Evolutionary conservation across 2,113 vertebrate genomes (phyloP).

Genomic region (Clarias magur): DNA sequence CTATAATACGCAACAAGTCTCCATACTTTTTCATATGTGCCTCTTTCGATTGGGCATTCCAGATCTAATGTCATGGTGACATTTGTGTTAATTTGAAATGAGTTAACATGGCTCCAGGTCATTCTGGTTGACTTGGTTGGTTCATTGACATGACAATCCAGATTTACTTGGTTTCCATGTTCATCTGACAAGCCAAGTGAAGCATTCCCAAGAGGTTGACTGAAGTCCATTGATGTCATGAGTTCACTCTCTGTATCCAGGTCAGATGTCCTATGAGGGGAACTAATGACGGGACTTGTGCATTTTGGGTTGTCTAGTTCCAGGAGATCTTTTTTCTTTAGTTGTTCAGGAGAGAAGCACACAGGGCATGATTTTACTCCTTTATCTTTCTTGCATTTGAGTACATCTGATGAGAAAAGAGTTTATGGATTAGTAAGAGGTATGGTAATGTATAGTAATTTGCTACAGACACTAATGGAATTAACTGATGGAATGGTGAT

Average conservation of each 20-base stretch:
- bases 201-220: slow-evolving; percentile 72
- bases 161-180: slow-evolving; percentile 80
- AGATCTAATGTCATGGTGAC: slow-evolving; percentile 76
- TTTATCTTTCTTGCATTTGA: slow-evolving; percentile 92
- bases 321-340: slow-evolving; percentile 72
- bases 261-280: slow-evolving; percentile 59
- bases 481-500: neutral
- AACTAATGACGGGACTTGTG: slow-evolving; percentile 73
- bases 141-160: slow-evolving; percentile 74
- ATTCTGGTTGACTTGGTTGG: slow-evolving; percentile 63
- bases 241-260: slow-evolving; percentile 58
- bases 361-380: slow-evolving; percentile 81
- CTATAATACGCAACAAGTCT: slow-evolving; percentile 91
- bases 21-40: slow-evolving; percentile 84
- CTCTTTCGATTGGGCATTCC: slow-evolving; percentile 79
- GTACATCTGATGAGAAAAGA: slow-evolving; percentile 69
- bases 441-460: neutral
- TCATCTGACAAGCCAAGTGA: slow-evolving; percentile 84
- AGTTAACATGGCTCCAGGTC: slow-evolving; percentile 72
- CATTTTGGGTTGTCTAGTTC: slow-evolving; percentile 72
- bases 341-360: slow-evolving; percentile 75
- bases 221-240: slow-evolving; percentile 61
- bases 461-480: neutral
- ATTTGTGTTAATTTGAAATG: slow-evolving; percentile 72
- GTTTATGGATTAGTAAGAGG: neutral